Percentiles rank a stretch among this genome's conserved stretches.
Evolutionary conservation across 2,888 invertebrate genomes (phyloP).

Genomic region (Acrocera orbiculus): DNA sequence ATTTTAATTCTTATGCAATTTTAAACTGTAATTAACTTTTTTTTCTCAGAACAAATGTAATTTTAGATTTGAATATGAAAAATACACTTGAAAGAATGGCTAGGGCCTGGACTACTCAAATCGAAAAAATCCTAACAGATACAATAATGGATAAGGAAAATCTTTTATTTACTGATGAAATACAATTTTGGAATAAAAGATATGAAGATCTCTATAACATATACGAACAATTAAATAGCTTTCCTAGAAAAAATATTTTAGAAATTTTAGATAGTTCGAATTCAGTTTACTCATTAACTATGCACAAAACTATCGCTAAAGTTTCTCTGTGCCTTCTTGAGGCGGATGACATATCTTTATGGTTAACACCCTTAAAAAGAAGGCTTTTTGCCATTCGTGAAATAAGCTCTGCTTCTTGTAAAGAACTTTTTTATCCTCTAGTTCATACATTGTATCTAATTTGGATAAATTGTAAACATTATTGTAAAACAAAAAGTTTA

Average conservation of each 20-base stretch:
- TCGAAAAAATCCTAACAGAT: constrained; percentile 34
- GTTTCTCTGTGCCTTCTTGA: constrained; percentile 60
- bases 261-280: constrained; percentile 56
- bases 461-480: constrained; percentile 73
- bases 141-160: constrained; percentile 34
- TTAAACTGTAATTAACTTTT: no score
- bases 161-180: constrained; percentile 54
- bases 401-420: constrained; percentile 48
- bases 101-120: constrained; percentile 74
- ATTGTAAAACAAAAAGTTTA: constrained; percentile 45
- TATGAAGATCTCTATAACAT: constrained; percentile 70
- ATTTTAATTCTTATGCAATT: no score
- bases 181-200: constrained; percentile 66
- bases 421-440: constrained; percentile 44
- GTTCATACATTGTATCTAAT: constrained; percentile 71
- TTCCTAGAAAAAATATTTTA: constrained; percentile 65
- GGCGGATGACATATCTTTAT: constrained; percentile 66
- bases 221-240: constrained; percentile 66
- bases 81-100: constrained; percentile 70
- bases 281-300: constrained; percentile 63
- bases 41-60: no score
- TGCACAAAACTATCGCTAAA: constrained; percentile 60
- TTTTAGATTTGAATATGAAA: constrained; percentile 22
- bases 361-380: constrained; percentile 53
- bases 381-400: constrained; percentile 40